Evolutionary conservation across 1,140 invertebrate genomes (phyloP).

Genomic region (Laupala kohalensis): DNA sequence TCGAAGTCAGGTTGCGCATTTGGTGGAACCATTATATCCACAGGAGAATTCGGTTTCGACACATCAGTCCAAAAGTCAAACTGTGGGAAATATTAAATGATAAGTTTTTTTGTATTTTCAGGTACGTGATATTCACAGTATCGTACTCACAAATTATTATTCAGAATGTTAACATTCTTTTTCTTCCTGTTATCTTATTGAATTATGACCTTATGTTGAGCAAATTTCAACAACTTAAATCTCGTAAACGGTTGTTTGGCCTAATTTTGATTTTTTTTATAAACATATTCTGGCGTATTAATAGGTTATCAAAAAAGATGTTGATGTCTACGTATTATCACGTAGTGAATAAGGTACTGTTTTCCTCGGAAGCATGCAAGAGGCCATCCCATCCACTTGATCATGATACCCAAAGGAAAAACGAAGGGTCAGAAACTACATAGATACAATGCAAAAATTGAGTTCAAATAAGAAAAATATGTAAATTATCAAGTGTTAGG

Average conservation of each 20-base stretch:
- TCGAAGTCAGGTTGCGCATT: conserved; percentile 19
- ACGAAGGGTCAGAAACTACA: too few relatives aligned
- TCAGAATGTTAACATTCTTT: background rate
- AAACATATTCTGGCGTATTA: too few relatives aligned
- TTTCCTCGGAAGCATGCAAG: too few relatives aligned
- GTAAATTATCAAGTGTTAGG: too few relatives aligned
- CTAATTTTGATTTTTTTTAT: background rate
- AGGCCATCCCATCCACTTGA: too few relatives aligned
- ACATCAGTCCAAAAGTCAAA: conserved; percentile 4
- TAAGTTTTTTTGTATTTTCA: background rate
- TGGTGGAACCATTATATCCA: conserved; percentile 29
- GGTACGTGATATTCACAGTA: background rate
- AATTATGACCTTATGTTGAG: too few relatives aligned
- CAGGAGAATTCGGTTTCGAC: background rate
- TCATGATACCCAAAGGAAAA: too few relatives aligned
- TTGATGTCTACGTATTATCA: too few relatives aligned
- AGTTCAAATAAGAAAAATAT: too few relatives aligned
- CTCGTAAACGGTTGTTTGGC: background rate
- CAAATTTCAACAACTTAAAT: background rate
- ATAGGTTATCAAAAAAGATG: too few relatives aligned
- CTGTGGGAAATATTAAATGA: background rate
- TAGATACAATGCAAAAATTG: too few relatives aligned
- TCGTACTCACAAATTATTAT: background rate
- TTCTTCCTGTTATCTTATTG: background rate
- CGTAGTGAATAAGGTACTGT: too few relatives aligned